phyloP scores from a whole-genome alignment of 2,113 vertebrate species.

The Oceanites oceanicus region DNA sequence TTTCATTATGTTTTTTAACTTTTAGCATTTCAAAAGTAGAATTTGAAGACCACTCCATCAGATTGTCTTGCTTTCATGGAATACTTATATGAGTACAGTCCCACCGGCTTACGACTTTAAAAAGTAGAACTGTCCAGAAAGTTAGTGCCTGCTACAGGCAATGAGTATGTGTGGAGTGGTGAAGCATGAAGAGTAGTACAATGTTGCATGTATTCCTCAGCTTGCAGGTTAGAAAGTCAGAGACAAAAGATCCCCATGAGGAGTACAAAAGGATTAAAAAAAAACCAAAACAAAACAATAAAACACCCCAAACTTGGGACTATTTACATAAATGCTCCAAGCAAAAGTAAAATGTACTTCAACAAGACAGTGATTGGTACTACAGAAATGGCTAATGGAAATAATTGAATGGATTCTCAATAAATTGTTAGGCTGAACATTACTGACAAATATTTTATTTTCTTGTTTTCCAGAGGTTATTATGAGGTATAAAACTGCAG shows the following conservation, averaged over 20 bases:
- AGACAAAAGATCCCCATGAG: background rate
- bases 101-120: background rate
- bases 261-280: background rate
- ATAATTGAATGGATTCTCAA: background rate
- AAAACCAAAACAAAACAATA: background rate
- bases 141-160: slow-evolving; percentile 4
- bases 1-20: slow-evolving; percentile 99
- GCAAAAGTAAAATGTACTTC: background rate
- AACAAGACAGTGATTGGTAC: background rate
- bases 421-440: background rate
- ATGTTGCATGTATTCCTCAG: background rate
- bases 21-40: slow-evolving; percentile 75
- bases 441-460: background rate
- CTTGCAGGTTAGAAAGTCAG: background rate
- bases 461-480: background rate
- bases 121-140: slow-evolving; percentile 55
- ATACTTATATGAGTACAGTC: slow-evolving; percentile 14
- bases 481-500: background rate
- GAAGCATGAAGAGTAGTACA: background rate
- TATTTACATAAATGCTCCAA: background rate
- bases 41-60: slow-evolving; percentile 71
- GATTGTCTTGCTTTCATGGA: slow-evolving; percentile 70
- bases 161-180: background rate
- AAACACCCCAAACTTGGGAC: background rate
- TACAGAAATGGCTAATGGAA: background rate